Conservation (phyloP, 1,140 invertebrate species). For the Bactericera cockerelli region DNA sequence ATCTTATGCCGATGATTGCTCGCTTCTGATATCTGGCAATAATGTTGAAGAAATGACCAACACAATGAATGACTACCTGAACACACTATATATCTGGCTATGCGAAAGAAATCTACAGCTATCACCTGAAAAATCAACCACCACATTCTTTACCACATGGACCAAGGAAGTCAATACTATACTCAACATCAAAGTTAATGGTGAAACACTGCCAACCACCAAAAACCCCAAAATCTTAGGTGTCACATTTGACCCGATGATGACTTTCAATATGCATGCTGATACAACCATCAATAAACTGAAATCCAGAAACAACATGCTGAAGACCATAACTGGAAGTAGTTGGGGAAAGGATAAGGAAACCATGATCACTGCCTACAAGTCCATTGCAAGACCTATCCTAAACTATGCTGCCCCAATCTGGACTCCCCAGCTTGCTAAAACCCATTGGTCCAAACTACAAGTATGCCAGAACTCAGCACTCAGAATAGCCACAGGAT, state of each 20-base stretch:
- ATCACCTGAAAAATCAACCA: not conserved
- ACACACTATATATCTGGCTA: not conserved
- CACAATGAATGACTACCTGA: not conserved
- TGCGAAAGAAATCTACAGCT: not conserved
- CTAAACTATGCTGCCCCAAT: constrained; percentile 3
- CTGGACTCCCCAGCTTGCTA: not conserved
- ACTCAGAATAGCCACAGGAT: not conserved
- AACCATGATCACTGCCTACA: constrained; percentile 5
- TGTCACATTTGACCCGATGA: not conserved
- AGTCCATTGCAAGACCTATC: not conserved
- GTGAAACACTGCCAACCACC: not conserved
- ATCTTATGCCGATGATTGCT: not conserved
- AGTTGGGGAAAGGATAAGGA: constrained; percentile 7
- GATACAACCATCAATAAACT: not conserved
- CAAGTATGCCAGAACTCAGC: not conserved
- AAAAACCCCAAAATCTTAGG: constrained; percentile 9
- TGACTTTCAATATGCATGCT: constrained; percentile 13
- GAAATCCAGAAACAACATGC: constrained; percentile 11
- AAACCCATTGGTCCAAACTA: constrained; percentile 1
- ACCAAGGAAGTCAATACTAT: not conserved
- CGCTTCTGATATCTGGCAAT: not conserved
- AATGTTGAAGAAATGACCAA: not conserved
- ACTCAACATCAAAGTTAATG: not conserved
- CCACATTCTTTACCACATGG: constrained; percentile 2
- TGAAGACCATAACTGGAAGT: constrained; percentile 3